A percentile compares a stretch with the other conserved stretches of the same genome.
phyloP scores from a whole-genome alignment of 2,113 vertebrate genomes.

The Casuarius casuarius region DNA sequence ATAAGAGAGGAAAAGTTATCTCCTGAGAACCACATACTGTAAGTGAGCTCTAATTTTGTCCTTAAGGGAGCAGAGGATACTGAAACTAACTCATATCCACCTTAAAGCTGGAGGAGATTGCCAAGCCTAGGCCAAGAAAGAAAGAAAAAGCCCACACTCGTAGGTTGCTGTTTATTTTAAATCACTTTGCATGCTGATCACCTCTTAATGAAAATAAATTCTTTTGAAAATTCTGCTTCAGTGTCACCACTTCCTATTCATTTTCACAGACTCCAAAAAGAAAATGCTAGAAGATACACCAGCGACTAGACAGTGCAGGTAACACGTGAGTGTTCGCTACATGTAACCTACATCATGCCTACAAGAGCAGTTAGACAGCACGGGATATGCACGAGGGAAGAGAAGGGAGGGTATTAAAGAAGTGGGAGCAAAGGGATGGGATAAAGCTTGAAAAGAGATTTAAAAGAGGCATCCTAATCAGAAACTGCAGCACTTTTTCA shows the following conservation, averaged over 20 bases:
- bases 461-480: neutral
- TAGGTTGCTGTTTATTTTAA: neutral
- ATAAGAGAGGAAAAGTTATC: neutral
- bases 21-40: neutral
- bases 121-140: neutral
- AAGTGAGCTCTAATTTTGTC: neutral
- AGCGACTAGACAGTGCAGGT: neutral
- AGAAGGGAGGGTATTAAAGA: neutral
- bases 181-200: neutral
- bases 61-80: neutral
- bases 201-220: neutral
- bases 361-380: neutral
- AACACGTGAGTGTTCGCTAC: accelerated
- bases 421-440: neutral
- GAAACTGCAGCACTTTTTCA: neutral
- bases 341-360: neutral
- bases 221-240: neutral
- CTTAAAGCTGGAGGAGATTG: neutral
- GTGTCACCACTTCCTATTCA: neutral
- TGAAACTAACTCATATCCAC: neutral
- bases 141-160: neutral
- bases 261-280: neutral
- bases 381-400: neutral
- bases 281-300: accelerated
- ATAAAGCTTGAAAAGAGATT: neutral